These are phyloP conservation scores for Bos indicus DNA, from an alignment of 2,113 vertebrate genomes.

Conservation along the genomic window DNA sequence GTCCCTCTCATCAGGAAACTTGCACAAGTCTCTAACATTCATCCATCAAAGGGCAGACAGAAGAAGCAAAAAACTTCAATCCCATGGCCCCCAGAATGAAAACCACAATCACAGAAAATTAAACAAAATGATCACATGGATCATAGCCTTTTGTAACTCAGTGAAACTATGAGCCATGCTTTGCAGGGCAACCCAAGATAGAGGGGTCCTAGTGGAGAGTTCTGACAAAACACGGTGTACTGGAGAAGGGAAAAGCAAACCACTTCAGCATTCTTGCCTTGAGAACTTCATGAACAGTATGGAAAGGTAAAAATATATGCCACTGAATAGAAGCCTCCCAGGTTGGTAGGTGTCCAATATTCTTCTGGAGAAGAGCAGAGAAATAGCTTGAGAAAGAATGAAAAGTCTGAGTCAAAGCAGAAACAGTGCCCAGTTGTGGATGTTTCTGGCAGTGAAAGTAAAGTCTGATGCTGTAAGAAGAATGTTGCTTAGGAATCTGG, in stretches of 20 bases:
- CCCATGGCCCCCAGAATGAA: neutral
- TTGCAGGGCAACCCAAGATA: neutral
- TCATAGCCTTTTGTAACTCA: neutral
- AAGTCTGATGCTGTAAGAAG: neutral
- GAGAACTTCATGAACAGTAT: neutral
- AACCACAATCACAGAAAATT: neutral
- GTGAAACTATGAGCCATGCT: neutral
- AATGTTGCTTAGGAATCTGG: neutral
- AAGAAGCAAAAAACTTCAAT: neutral
- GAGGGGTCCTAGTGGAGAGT: neutral
- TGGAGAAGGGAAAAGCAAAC: neutral
- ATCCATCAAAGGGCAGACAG: neutral
- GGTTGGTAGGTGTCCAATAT: neutral
- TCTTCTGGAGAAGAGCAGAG: neutral
- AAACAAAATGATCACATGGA: neutral
- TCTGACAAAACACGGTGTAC: neutral
- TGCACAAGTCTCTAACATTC: neutral
- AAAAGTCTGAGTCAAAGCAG: neutral
- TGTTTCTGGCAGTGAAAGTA: neutral
- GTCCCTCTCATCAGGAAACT: neutral
- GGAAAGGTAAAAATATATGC: neutral
- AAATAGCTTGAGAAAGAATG: neutral
- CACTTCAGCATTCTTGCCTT: neutral
- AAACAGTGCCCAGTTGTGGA: neutral
- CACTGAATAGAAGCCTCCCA: neutral